phyloP scores from a whole-genome alignment of 1,140 invertebrate genomes.

The Trichonephila clavata region DNA sequence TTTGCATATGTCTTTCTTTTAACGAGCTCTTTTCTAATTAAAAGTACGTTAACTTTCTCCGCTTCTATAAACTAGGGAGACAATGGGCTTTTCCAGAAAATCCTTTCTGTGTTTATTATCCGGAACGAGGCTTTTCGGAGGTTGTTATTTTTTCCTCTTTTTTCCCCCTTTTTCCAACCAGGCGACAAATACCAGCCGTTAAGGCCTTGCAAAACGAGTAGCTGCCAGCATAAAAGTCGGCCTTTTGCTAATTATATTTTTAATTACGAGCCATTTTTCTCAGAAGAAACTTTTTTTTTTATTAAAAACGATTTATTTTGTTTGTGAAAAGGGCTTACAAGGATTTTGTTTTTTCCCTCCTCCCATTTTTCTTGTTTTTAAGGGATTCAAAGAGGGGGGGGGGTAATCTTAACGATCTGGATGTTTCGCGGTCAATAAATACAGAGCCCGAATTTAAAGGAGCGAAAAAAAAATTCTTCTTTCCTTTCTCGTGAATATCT shows the following conservation, averaged over 20 bases:
- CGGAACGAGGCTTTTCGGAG: conserved; percentile 54
- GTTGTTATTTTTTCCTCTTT: conserved; percentile 27
- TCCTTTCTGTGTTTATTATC: conserved; percentile 72
- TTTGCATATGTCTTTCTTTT: conserved; percentile 66
- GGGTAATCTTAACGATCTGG: conserved; percentile 27
- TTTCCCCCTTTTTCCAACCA: not conserved
- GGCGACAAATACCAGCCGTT: conserved; percentile 61
- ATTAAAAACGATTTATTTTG: conserved; percentile 53
- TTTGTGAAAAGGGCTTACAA: conserved; percentile 41
- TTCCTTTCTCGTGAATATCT: conserved; percentile 66
- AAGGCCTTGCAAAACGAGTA: conserved; percentile 3
- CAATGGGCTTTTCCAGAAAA: conserved; percentile 67
- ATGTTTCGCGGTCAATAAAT: conserved; percentile 55
- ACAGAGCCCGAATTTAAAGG: not conserved
- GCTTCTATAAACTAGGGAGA: conserved; percentile 63
- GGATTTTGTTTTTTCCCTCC: not conserved
- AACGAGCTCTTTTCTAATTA: conserved; percentile 75
- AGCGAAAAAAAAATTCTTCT: conserved; percentile 46
- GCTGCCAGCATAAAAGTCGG: conserved; percentile 33
- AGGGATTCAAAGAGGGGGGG: not conserved
- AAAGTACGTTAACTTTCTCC: conserved; percentile 73
- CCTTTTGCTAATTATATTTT: conserved; percentile 73
- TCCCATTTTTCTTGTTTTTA: conserved; percentile 32
- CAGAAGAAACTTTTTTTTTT: conserved; percentile 20
- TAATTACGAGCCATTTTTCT: conserved; percentile 66